Conservation (phyloP, 2,888 invertebrate genomes). For the Arrhopalites spinosus region DNA sequence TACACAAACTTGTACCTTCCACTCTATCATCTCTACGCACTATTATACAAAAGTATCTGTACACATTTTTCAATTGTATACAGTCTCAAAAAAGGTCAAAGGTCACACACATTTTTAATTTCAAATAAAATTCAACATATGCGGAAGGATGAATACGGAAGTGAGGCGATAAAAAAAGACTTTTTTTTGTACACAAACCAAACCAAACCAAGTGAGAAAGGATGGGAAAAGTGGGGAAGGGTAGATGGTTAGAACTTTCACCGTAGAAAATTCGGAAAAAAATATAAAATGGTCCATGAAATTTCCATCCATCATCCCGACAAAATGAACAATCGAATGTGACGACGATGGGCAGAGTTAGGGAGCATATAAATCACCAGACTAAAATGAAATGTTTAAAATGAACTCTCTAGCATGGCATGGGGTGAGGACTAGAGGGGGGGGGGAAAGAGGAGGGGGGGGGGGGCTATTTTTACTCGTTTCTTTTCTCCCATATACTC, state of each 20-base stretch:
- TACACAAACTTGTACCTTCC: too few species aligned
- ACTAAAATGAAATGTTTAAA: constrained; percentile 2
- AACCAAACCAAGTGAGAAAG: neutral
- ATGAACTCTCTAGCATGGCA: neutral
- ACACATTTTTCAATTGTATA: too few species aligned
- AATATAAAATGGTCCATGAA: neutral
- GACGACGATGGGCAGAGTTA: neutral
- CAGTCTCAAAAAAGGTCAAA: too few species aligned
- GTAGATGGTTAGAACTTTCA: neutral
- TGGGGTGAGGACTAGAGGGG: neutral
- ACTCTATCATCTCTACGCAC: too few species aligned
- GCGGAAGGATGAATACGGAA: neutral
- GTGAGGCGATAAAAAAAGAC: too few species aligned
- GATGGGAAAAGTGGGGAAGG: neutral
- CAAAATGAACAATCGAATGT: constrained; percentile 1
- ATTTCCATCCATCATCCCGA: constrained; percentile 3
- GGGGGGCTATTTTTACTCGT: too few species aligned
- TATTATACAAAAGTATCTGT: too few species aligned
- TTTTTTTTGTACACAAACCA: neutral
- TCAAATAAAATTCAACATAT: too few species aligned
- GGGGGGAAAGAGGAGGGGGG: neutral
- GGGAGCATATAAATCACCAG: too few species aligned
- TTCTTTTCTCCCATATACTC: too few species aligned
- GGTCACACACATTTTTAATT: too few species aligned
- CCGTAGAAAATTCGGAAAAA: neutral